Base-by-base conservation (phyloP, 2,888 invertebrate genomes). In the Frankliniella fusca region DNA sequence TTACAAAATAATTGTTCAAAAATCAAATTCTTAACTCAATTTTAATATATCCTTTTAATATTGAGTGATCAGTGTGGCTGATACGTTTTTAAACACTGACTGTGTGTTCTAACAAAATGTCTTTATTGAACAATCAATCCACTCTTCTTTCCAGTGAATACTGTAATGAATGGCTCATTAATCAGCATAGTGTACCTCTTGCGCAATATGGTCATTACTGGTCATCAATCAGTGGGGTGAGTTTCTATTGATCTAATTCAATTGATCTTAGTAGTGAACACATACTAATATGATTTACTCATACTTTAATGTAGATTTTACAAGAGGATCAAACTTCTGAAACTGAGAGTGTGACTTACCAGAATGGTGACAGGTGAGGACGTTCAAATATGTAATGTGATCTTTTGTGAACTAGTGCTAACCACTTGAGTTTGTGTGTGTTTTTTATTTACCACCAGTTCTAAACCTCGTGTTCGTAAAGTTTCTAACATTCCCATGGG, bases 141-240 rank as follows among this genome's bases (percentile, higher is more conserved):
- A 2, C 38, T 38, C 38, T 38, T 38, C 5, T 38, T 38, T 38
- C 38, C 38, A 38, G 38, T 38, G 38, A 38, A 38, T 38, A 38
- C 38, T 38, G 38, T 38, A 38, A 38, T 38, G 38, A 38, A 27
- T 76, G 70, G 70, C 12, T 23, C 27, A 76, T 27, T 23, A 76
- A 27, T 10, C 70, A 76, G 11, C 70, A 76, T 23, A 27, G 23
- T 27, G 70, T 76, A 11, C 70, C 70, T 27, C 12, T 76, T 23
- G 70, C 70, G 10, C 70, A 76, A 9, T 76, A 76, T 27, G 70
- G 70, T 8, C 70, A 76, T 76, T 23, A 76, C 27, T 76, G 70
- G 70, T 76, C 70, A 76, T 76, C 70, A 7, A 27, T 76, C 9
- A 27, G 70, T 76, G 70, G 70, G 23, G 70, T 76, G 27, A 76